Conservation (phyloP, 2,888 invertebrate genomes). For the Deroplatys truncata region DNA sequence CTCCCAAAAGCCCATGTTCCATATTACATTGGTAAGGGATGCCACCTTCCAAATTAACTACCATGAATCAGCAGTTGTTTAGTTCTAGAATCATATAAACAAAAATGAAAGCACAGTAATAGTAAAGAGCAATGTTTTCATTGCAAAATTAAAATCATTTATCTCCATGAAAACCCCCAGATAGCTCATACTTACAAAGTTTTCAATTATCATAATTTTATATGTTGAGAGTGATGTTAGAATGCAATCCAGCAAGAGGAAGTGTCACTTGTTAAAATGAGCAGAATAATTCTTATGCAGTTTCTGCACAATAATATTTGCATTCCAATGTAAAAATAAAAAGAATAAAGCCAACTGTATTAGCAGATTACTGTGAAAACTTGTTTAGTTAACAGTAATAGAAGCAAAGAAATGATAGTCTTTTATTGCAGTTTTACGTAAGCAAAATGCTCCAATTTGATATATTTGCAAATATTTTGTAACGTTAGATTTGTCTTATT, state of each 20-base stretch:
- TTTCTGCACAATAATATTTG: not conserved
- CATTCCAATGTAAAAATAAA: not conserved
- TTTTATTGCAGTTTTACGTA: constrained; percentile 26
- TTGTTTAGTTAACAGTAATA: not conserved
- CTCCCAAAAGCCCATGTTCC: not conserved
- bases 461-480: constrained; percentile 30
- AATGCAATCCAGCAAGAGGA: not conserved
- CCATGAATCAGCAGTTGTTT: not conserved
- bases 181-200: not conserved
- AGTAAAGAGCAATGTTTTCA: not conserved
- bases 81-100: not conserved
- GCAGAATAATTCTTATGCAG: not conserved
- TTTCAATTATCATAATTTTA: constrained; percentile 2
- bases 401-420: constrained; percentile 1
- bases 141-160: not conserved
- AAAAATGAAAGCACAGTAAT: not conserved
- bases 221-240: not conserved
- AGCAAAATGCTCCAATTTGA: constrained; percentile 22
- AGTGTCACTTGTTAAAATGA: not conserved
- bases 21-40: constrained; percentile 1
- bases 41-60: not conserved
- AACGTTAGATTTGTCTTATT: constrained; percentile 23
- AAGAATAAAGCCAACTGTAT: not conserved
- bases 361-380: constrained; percentile 6
- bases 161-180: not conserved